Evolutionary conservation across 2,797 vertebrate species (phyloP).

Genomic region (Aldrovandia affinis): DNA sequence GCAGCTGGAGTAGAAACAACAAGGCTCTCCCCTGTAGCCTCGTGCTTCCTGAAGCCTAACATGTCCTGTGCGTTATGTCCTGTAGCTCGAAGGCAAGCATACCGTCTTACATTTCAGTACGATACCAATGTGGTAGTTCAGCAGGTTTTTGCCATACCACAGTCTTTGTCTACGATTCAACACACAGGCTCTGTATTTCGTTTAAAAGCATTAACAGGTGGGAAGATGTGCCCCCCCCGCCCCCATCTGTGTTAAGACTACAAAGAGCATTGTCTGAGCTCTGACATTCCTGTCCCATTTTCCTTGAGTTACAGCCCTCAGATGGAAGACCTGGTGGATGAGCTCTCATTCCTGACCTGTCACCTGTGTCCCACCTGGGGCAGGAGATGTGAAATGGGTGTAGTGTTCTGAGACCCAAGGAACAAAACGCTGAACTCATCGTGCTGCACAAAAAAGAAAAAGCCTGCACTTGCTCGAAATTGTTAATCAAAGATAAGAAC

Average conservation of each 20-base stretch:
- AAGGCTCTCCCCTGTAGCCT: not conserved
- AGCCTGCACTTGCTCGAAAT: not conserved
- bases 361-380: not conserved
- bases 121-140: not conserved
- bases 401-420: not conserved
- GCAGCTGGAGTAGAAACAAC: not conserved
- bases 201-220: not conserved
- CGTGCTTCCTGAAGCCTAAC: not conserved
- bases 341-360: not conserved
- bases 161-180: not conserved
- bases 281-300: not conserved
- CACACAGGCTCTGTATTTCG: not conserved
- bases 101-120: not conserved
- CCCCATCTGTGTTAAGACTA: not conserved
- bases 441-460: not conserved
- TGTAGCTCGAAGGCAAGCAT: not conserved
- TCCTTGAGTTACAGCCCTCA: not conserved
- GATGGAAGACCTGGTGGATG: too few species aligned
- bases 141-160: not conserved
- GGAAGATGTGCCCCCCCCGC: not conserved
- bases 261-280: not conserved
- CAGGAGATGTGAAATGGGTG: not conserved
- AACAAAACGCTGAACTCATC: not conserved
- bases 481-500: too few species aligned
- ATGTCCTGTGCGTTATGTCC: not conserved